Conservation (phyloP, 2,888 invertebrate genomes). For the Sinhomidia bicolor region DNA sequence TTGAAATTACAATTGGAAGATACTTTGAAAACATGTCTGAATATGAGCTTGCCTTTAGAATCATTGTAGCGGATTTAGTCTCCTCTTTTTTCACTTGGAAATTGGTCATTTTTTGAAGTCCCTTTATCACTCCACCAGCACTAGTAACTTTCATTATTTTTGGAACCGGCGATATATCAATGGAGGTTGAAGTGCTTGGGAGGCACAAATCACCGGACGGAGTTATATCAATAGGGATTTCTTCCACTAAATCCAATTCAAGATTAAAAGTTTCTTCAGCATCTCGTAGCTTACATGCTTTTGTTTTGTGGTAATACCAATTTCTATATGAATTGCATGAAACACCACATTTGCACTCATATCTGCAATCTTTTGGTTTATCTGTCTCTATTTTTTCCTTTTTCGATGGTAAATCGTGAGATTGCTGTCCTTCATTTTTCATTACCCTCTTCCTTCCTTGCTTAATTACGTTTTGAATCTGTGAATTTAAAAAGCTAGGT, state of each 20-base stretch:
- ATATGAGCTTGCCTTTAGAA: background rate
- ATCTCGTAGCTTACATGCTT: background rate
- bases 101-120: background rate
- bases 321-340: background rate
- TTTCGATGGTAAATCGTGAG: background rate
- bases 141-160: background rate
- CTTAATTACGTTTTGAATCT: background rate
- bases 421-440: background rate
- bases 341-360: background rate
- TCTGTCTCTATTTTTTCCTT: background rate
- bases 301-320: slow-evolving; percentile 2
- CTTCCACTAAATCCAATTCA: background rate
- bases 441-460: background rate
- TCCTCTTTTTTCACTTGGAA: slow-evolving; percentile 11
- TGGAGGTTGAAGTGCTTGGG: background rate
- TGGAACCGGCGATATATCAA: background rate
- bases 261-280: background rate
- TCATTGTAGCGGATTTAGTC: background rate
- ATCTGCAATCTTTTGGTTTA: background rate
- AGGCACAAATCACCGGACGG: background rate
- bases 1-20: background rate
- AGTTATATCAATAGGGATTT: slow-evolving; percentile 12
- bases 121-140: background rate
- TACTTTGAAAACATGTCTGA: background rate
- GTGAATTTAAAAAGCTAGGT: background rate